phyloP scores from a whole-genome alignment of 1,140 invertebrate species.

The Nasonia longicornis region DNA sequence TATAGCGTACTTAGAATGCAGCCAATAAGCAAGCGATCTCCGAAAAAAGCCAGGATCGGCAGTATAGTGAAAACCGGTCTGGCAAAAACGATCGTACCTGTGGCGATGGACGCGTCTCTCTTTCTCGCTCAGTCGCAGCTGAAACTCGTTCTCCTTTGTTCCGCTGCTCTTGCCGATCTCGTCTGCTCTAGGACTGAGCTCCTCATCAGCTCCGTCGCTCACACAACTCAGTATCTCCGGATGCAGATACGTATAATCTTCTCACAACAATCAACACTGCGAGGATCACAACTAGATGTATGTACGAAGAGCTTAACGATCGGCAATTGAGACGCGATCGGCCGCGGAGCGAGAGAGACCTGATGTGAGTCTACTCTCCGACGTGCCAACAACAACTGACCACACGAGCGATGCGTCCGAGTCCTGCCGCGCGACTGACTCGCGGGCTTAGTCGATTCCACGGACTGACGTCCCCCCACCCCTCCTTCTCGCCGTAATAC shows the following conservation, averaged over 20 bases:
- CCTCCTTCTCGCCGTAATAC: background rate
- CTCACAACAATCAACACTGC: background rate
- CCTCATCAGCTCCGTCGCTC: background rate
- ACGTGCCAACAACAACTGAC: background rate
- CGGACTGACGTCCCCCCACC: conserved; percentile 33
- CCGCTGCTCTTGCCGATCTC: background rate
- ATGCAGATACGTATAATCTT: background rate
- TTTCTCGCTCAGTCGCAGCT: background rate
- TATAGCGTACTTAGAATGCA: no score
- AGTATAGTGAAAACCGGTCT: background rate
- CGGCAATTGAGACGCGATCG: conserved; percentile 8
- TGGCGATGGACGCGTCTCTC: background rate
- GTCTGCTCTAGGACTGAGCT: background rate
- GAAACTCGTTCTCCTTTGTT: background rate
- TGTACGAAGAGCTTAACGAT: background rate
- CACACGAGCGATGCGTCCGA: conserved; percentile 43
- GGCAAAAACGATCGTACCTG: conserved; percentile 10
- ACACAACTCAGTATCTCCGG: background rate
- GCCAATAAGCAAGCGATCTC: no score
- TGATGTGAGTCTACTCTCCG: no score
- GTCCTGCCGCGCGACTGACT: conserved; percentile 55
- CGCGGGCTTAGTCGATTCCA: background rate
- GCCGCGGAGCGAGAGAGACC: background rate
- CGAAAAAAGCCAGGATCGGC: background rate
- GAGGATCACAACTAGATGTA: background rate